Evolutionary conservation across 2,888 invertebrate species (phyloP), one percentile per base, ranked within the genome.

Genomic region (Leptinotarsa haldemani): DNA sequence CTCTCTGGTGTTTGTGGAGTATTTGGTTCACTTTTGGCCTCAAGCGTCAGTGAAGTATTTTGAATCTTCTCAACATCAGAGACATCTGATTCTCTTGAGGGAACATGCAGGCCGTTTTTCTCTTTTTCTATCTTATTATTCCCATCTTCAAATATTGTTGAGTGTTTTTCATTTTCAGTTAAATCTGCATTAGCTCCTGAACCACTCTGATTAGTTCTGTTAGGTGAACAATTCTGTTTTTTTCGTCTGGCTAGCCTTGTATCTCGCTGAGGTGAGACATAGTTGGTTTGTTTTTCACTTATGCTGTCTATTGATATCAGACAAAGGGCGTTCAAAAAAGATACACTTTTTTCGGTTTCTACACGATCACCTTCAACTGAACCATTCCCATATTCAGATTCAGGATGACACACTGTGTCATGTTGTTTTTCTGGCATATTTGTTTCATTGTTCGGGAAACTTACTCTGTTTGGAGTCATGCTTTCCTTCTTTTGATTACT

Each of bases 201-300:
- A 53, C 18, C 18, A 16, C 16, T 9, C 20, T n/a, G 16, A n/a
- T 12, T 65, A 46, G 40, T n/a, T 56, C 56, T 61, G 2, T 63
- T n/a, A 30, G 73, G 56, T 18, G 73, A 69, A 5, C 58, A 50
- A 20, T 13, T 69, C 15, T 13, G 16, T 25, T n/a, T 25, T 2
- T n/a, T 40, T 4, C 20, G 25, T 22, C 61, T 61, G n/a, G 25
- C n/a, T 40, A n/a, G 25, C 30, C 61, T 61, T 7, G 61, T 61
- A 25, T 61, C 61, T 30, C 40, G 25, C 40, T 16, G 25, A 40
- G 61, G 40, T n/a, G 61, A 61, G 15, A 40, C 25, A 1, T 61
- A 5, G 5, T 4, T 30, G 9, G 30, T 12, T 40, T 40, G 25
- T 61, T 61, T 15, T 9, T 61, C 2, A 7, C 30, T 61, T 4